phyloP scores from a whole-genome alignment of 2,113 vertebrate species.

The Rhinopithecus roxellana region DNA sequence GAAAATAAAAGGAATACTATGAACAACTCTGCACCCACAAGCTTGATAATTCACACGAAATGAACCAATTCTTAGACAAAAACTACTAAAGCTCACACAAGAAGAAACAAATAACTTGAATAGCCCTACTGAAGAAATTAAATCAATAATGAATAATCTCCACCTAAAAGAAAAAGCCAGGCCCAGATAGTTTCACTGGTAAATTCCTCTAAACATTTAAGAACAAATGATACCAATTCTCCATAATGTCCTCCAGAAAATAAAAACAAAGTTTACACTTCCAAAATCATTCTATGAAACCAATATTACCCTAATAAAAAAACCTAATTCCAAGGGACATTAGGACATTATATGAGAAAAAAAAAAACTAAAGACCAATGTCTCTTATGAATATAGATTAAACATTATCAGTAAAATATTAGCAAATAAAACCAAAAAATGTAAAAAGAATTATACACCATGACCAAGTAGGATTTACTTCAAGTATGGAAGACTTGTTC shows the following conservation, averaged over 20 bases:
- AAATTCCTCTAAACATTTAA: not conserved
- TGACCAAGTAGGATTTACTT: not conserved
- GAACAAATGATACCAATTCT: not conserved
- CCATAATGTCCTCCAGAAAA: not conserved
- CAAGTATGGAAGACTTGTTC: not conserved
- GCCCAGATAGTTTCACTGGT: not conserved
- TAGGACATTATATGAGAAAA: not conserved
- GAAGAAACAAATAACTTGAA: not conserved
- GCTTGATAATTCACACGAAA: not conserved
- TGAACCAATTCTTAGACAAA: not conserved
- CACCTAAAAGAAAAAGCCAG: not conserved
- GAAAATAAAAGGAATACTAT: not conserved
- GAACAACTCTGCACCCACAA: not conserved
- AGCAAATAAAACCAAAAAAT: not conserved
- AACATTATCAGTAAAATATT: not conserved
- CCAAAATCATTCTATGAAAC: not conserved
- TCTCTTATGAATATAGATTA: not conserved
- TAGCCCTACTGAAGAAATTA: not conserved
- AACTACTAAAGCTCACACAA: not conserved
- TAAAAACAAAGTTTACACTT: not conserved
- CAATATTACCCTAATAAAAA: not conserved
- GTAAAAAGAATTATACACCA: not conserved
- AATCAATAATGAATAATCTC: not conserved
- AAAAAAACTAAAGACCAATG: not conserved
- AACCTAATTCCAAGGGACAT: not conserved